Evolutionary conservation across 1,140 invertebrate species (phyloP).

Genomic region (Scylla paramamosain): DNA sequence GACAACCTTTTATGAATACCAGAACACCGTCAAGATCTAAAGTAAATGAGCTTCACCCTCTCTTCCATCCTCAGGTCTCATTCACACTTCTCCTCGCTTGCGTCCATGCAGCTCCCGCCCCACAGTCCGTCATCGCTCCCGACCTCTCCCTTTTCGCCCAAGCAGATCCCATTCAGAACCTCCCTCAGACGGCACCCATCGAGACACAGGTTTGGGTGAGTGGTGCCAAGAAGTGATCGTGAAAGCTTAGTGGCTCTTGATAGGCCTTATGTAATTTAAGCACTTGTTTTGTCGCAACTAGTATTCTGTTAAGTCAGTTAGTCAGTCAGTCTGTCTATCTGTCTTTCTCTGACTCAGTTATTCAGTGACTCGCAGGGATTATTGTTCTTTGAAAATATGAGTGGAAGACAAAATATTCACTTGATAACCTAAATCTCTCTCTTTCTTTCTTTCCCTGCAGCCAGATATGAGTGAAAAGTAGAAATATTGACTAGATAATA

Average conservation of each 20-base stretch:
- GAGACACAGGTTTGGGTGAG: not conserved
- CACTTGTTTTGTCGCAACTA: too few relatives aligned
- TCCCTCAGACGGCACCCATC: not conserved
- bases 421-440: not conserved
- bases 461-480: too few relatives aligned
- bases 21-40: too few relatives aligned
- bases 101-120: not conserved
- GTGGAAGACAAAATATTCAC: too few relatives aligned
- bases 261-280: too few relatives aligned
- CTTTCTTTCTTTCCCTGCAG: too few relatives aligned
- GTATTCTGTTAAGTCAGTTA: too few relatives aligned
- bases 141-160: not conserved
- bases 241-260: not conserved
- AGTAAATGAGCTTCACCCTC: not conserved
- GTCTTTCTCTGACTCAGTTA: not conserved
- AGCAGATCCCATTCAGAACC: not conserved
- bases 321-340: not conserved
- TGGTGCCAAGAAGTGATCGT: not conserved
- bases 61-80: slow-evolving; percentile 35
- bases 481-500: too few relatives aligned
- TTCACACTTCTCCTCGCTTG: not conserved
- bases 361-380: too few relatives aligned
- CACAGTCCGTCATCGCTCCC: not conserved
- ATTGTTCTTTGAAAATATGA: too few relatives aligned
- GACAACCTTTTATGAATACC: too few relatives aligned